A percentile compares a stretch with the other conserved stretches of the same genome.
These are phyloP conservation scores for Acanthosepion lycidas DNA, from an alignment of 2,888 invertebrate species.

Conservation along the genomic window DNA sequence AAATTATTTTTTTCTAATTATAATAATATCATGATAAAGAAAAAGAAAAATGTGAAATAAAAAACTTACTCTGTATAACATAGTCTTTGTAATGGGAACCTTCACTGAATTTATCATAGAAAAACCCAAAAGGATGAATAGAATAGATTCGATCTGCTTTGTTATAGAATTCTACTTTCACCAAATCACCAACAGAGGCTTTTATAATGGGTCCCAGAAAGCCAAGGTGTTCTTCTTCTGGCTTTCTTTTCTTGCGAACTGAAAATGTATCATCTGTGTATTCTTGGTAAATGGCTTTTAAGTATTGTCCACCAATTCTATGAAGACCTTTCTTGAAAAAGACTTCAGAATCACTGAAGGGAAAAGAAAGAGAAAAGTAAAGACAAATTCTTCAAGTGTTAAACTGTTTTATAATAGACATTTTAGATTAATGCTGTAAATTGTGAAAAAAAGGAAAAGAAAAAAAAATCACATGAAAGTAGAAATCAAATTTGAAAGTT, in stretches of 20 bases:
- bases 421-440: background rate
- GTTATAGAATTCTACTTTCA: slow-evolving; percentile 50
- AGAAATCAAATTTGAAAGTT: no score
- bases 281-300: slow-evolving; percentile 49
- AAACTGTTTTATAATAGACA: background rate
- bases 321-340: slow-evolving; percentile 44
- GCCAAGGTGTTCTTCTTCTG: slow-evolving; percentile 43
- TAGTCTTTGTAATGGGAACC: slow-evolving; percentile 51
- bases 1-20: no score
- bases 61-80: background rate
- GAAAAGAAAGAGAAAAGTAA: background rate
- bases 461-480: background rate
- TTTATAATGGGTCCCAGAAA: slow-evolving; percentile 49
- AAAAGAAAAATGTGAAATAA: background rate
- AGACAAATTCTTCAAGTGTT: background rate
- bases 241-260: background rate
- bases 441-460: background rate
- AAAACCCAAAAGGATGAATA: slow-evolving; percentile 52
- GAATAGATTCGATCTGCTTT: slow-evolving; percentile 50
- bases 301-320: slow-evolving; percentile 50
- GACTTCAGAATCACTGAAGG: slow-evolving; percentile 45
- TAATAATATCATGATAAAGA: background rate
- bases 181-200: slow-evolving; percentile 48
- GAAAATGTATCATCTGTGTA: slow-evolving; percentile 49
- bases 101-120: slow-evolving; percentile 57